A percentile compares a stretch with the other conserved stretches of the same genome.
phyloP scores from a whole-genome alignment of 2,113 vertebrate genomes.

The Gopherus flavomarginatus region DNA sequence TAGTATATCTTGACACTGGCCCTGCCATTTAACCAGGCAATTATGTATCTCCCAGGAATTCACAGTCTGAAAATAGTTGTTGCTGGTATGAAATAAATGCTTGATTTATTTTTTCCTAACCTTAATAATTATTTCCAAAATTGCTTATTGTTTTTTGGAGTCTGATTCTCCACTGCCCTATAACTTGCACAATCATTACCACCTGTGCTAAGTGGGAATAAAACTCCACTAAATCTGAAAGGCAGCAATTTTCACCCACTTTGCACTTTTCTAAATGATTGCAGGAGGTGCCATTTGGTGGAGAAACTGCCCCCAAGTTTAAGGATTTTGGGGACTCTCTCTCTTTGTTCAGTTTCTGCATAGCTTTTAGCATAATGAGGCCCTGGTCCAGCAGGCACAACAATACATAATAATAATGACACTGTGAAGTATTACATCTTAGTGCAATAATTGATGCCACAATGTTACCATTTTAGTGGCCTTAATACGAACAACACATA shows the following conservation, averaged over 20 bases:
- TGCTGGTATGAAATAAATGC: not conserved
- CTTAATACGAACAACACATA: not conserved
- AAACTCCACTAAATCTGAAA: rapidly evolving
- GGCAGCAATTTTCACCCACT: not conserved
- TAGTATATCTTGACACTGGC: not conserved
- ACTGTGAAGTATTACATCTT: not conserved
- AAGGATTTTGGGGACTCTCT: not conserved
- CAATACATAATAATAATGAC: not conserved
- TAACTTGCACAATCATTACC: not conserved
- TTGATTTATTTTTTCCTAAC: not conserved
- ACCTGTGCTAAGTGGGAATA: not conserved
- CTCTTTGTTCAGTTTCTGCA: not conserved
- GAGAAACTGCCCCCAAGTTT: not conserved
- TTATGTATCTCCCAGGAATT: rapidly evolving
- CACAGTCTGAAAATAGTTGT: not conserved
- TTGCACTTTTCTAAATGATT: not conserved
- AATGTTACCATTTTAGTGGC: not conserved
- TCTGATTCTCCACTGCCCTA: not conserved
- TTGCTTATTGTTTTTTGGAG: not conserved
- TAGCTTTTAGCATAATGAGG: rapidly evolving
- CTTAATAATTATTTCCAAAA: not conserved
- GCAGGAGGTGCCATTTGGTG: not conserved
- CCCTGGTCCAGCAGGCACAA: not conserved
- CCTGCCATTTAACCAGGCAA: conserved; percentile 28
- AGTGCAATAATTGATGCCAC: not conserved